phyloP scores from a whole-genome alignment of 2,113 vertebrate genomes.

The Oreamnos americanus region DNA sequence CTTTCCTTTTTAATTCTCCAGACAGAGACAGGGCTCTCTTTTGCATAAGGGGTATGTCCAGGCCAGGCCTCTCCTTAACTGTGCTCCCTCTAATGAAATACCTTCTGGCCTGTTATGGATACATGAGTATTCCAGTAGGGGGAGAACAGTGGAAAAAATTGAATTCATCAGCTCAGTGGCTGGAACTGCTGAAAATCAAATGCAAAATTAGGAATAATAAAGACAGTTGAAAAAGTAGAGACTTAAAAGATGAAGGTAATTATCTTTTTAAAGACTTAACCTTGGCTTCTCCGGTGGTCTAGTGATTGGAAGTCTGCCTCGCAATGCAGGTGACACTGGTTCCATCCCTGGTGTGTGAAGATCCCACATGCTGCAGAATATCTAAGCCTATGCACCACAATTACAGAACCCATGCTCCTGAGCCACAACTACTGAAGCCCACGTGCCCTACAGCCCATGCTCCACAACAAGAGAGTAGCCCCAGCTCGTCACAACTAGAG shows the following conservation, averaged over 20 bases:
- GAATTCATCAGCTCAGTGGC: conserved; percentile 63
- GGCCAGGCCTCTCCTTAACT: conserved; percentile 43
- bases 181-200: conserved; percentile 45
- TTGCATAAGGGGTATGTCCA: conserved; percentile 11
- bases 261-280: conserved; percentile 38
- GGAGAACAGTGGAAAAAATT: conserved; percentile 70
- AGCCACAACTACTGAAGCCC: neutral
- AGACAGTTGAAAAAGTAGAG: conserved; percentile 45
- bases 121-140: conserved; percentile 68
- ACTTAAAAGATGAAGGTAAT: conserved; percentile 25
- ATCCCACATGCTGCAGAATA: neutral
- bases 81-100: conserved; percentile 36
- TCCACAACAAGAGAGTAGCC: neutral
- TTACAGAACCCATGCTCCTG: neutral
- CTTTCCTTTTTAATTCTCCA: neutral
- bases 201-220: conserved; percentile 62
- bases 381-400: neutral
- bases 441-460: neutral
- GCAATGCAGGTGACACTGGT: neutral
- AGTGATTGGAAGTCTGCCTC: neutral
- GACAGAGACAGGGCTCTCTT: conserved; percentile 37
- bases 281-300: neutral
- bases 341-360: neutral
- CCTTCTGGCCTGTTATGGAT: conserved; percentile 35
- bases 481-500: neutral